phyloP scores from a whole-genome alignment of 2,888 invertebrate species.

The Invenusta paracnida region DNA sequence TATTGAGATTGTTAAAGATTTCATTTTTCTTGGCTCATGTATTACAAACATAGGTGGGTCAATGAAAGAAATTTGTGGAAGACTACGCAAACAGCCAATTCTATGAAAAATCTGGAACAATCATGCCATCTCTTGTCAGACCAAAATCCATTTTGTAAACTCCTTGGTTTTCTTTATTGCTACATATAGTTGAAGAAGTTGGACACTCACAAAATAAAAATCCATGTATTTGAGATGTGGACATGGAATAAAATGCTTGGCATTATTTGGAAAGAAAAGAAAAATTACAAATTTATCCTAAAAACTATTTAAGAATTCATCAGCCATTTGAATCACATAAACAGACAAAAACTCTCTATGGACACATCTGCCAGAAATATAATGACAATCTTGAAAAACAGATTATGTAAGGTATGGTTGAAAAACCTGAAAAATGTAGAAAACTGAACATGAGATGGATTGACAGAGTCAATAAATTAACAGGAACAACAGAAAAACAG shows the following conservation, averaged over 20 bases:
- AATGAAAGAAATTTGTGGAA: background rate
- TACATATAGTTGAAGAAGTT: background rate
- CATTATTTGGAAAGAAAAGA: no score
- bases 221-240: background rate
- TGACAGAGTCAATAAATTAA: background rate
- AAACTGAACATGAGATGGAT: background rate
- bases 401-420: background rate
- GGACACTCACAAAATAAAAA: background rate
- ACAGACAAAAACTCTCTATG: background rate
- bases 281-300: no score
- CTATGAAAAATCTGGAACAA: background rate
- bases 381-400: background rate
- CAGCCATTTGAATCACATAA: background rate
- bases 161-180: no score
- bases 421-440: background rate
- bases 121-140: background rate
- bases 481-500: background rate
- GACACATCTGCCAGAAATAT: background rate
- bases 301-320: background rate
- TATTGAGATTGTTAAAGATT: background rate
- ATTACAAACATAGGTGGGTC: background rate
- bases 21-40: background rate
- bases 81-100: background rate
- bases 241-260: background rate
- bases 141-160: background rate